Conservation (phyloP, 1,140 invertebrate species). For the Chlorops oryzae region DNA sequence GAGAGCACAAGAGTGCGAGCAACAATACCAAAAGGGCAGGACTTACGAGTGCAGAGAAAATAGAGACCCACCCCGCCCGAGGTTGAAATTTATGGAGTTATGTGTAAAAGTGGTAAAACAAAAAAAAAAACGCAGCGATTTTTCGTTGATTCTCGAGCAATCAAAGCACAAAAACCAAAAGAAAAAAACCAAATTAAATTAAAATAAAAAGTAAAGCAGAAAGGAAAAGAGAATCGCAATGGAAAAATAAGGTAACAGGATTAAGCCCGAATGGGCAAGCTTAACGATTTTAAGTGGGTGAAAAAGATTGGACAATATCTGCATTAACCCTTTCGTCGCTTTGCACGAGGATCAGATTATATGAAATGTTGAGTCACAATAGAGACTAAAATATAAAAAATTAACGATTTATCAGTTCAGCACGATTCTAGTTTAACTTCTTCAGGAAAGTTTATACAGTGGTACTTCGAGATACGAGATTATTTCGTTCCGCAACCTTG, state of each 20-base stretch:
- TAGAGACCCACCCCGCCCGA: too few relatives aligned
- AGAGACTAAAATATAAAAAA: slow-evolving; percentile 4
- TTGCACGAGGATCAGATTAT: too few relatives aligned
- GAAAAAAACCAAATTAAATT: slow-evolving; percentile 1
- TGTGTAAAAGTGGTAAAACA: not conserved
- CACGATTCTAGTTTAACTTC: not conserved
- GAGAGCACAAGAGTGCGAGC: slow-evolving; percentile 14
- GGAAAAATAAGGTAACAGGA: slow-evolving; percentile 14
- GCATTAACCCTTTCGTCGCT: not conserved
- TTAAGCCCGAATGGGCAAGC: slow-evolving; percentile 25
- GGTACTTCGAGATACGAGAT: not conserved
- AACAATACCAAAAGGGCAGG: slow-evolving; percentile 10
- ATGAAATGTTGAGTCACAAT: not conserved
- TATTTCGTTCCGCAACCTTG: not conserved
- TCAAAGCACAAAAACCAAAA: slow-evolving; percentile 7
- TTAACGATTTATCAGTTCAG: slow-evolving; percentile 1
- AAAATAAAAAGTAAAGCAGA: not conserved
- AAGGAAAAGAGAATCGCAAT: not conserved
- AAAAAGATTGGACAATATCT: slow-evolving; percentile 12
- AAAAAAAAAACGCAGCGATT: not conserved
- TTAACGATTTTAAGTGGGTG: slow-evolving; percentile 44
- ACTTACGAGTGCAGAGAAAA: not conserved
- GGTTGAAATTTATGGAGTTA: not conserved
- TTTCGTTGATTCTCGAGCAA: slow-evolving; percentile 7
- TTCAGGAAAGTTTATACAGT: not conserved